Evolutionary conservation across 2,888 invertebrate genomes (phyloP), one percentile per base, ranked within the genome.

Genomic region (Pristionchus fissidentatus): DNA sequence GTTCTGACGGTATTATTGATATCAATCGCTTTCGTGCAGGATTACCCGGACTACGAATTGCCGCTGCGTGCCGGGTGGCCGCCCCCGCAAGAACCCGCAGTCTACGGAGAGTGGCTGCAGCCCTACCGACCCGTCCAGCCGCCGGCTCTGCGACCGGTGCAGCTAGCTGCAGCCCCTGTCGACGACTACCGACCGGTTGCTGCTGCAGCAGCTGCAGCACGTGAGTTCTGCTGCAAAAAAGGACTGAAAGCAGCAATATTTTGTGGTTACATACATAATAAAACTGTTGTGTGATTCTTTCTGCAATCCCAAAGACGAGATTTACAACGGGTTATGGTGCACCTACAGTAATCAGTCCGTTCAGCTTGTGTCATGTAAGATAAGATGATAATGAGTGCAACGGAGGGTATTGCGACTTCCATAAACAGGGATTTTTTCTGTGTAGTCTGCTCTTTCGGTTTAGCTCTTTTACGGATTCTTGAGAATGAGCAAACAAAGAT

Each of bases 21-120:
- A 49, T 49, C n/a, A 0, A 22, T n/a, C 13, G 26, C 13, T 29
- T 49, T 75, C 41, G 15, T 77, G 22, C 52, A 83, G 83, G 83
- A 83, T 55, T 83, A 83, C 29, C 83, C 83, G 13, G 83, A 83
- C 73, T 83, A 83, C 43, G 83, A 83, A 41, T 26, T 83, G 49
- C 70, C 83, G 7, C 35, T 38, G 13, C 70, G 83, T 22, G 60
- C 35, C 4, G 52, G 43, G 5, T 83, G 83, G 83, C 83, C 83
- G 29, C 83, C 83, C 26, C 73, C 83, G 15, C 83, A 83, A 22
- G 81, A 81, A n/a, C 46, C 46, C 70, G 26, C 73, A 41, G n/a
- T 29, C 38, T 70, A 70, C 41, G 70, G 70, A 8, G 41, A 41
- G 10, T 41, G 38, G n/a, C 13, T 15, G 49, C 49, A 49, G 19